Evolutionary conservation across 2,888 invertebrate genomes (phyloP), one percentile per base, ranked within the genome.

Genomic region (Thelaira solivaga): DNA sequence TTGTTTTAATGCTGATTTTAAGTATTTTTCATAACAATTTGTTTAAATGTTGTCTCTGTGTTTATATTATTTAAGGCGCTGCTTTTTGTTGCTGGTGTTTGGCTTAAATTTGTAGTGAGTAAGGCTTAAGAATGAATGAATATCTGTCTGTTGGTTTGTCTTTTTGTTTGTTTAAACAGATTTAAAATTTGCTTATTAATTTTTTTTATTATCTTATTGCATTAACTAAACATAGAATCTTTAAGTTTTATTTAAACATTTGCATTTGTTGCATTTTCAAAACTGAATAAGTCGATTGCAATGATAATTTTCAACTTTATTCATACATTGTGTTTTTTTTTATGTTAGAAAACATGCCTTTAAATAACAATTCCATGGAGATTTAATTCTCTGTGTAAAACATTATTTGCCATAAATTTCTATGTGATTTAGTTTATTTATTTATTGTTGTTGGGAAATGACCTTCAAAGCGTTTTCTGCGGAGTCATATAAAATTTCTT

Each of bases 11-110:
- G 61, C 74, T 65, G 74, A 78, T 78, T 78, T 74, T 78, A 71
- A 78, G 74, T 78, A 78, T 78, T 78, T 78, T 68, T 43, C 10
- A 3, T 61, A 61, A 78, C 78, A 78, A 74, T 74, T 78, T 78
- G 78, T 74, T 65, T 65, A 39, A 62, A 67, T 68, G 61, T 59
- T 41, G 53, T 45, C 16, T 59, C 34, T 64, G 49, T 53, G 43
- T 51, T 45, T 65, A 5, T 62, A 59, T 51, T 29, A 10, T 53
- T 13, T 11, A 11, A 57, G 34, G 16, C 62, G 45, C 69, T n/a
- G n/a, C 31, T 53, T 34, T 26, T 26, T 22, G 39, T 16, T 62
- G 24, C 41, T 26, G 51, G 43, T 64, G 51, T 65, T 55, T 45
- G 39, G 36, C 41, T 61, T 47, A 55, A 65, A 69, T 74, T 74